Evolutionary conservation across 2,888 invertebrate genomes (phyloP).

Genomic region (Coenonympha glycerion): DNA sequence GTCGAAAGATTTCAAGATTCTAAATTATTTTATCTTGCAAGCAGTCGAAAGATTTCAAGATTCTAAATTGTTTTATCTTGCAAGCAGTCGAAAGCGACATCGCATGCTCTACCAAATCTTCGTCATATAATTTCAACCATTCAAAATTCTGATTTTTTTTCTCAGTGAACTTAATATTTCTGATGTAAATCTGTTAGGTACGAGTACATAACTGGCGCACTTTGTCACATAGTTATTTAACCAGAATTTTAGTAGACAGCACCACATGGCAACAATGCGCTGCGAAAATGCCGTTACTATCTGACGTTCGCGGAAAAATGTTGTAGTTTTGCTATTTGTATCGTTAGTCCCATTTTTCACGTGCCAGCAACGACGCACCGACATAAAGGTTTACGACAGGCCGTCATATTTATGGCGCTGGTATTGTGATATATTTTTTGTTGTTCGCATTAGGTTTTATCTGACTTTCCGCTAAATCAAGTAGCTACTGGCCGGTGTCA

Average conservation of each 20-base stretch:
- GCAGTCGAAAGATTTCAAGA: too few species aligned
- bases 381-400: constrained; percentile 76
- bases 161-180: too few species aligned
- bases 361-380: constrained; percentile 68
- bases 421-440: constrained; percentile 75
- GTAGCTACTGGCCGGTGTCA: constrained; percentile 76
- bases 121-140: too few species aligned
- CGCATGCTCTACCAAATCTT: too few species aligned
- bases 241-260: constrained; percentile 20
- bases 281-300: constrained; percentile 29
- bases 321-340: constrained; percentile 49
- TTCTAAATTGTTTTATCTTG: too few species aligned
- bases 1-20: too few species aligned
- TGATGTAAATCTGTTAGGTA: too few species aligned
- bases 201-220: too few species aligned
- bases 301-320: constrained; percentile 32
- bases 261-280: constrained; percentile 18
- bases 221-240: not conserved
- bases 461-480: constrained; percentile 77
- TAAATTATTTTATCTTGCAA: too few species aligned
- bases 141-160: too few species aligned
- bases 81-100: too few species aligned
- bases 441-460: constrained; percentile 76
- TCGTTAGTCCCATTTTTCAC: constrained; percentile 70
- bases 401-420: constrained; percentile 73